These are phyloP conservation scores for Zygothrica quintamaculata DNA, from an alignment of 2,888 invertebrate genomes.

Conservation along the genomic window DNA sequence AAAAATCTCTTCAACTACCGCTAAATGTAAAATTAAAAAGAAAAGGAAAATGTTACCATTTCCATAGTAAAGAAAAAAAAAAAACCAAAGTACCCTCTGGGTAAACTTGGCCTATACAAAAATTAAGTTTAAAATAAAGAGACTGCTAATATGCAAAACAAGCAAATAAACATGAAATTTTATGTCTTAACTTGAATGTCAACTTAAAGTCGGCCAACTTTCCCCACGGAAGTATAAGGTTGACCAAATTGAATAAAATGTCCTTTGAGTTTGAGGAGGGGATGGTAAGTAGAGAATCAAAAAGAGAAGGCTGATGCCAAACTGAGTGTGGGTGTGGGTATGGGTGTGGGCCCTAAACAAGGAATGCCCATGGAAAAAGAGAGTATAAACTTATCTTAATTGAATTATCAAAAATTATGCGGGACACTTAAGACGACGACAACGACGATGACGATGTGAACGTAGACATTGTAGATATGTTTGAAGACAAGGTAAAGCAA, in stretches of 20 bases:
- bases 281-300: constrained; percentile 1
- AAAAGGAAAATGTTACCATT: no score
- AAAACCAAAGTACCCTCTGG: not conserved
- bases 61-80: no score
- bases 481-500: not conserved
- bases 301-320: constrained; percentile 1
- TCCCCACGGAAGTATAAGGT: not conserved
- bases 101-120: not conserved
- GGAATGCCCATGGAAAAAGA: constrained; percentile 35
- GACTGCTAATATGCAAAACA: constrained; percentile 61
- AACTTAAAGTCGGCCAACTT: constrained; percentile 37
- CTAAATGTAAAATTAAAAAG: no score
- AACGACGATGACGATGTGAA: constrained; percentile 15
- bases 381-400: constrained; percentile 73
- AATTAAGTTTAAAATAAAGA: constrained; percentile 37
- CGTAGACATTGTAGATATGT: constrained; percentile 1
- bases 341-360: not conserved
- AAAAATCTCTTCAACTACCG: no score
- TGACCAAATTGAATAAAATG: constrained; percentile 62
- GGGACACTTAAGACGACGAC: constrained; percentile 64
- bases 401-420: constrained; percentile 76
- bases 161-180: constrained; percentile 65
- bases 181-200: constrained; percentile 52
- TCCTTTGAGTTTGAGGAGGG: constrained; percentile 1
- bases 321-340: no score